Conservation (phyloP, 2,888 invertebrate genomes). For the Biston betularia region DNA sequence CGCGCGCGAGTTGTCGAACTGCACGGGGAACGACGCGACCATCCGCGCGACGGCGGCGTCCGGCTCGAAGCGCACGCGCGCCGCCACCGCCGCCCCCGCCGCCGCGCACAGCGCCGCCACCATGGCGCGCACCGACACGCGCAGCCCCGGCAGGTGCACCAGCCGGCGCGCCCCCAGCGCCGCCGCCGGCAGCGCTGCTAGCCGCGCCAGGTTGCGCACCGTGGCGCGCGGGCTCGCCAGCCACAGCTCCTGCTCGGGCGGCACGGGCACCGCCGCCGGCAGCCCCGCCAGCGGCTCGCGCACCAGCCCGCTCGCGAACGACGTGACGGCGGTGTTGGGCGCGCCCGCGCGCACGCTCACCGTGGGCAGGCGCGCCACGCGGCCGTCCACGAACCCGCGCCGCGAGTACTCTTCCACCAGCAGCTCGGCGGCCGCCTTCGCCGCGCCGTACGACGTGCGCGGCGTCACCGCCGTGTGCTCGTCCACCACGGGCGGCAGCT, state of each 20-base stretch:
- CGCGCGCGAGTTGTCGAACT: slow-evolving; percentile 66
- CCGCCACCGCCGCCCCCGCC: slow-evolving; percentile 62
- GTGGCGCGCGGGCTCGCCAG: slow-evolving; percentile 67
- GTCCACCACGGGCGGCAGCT: slow-evolving; percentile 58
- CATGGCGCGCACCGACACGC: slow-evolving; percentile 65
- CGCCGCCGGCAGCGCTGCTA: slow-evolving; percentile 56
- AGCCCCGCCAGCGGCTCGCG: slow-evolving; percentile 70
- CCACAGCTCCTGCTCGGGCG: slow-evolving; percentile 63
- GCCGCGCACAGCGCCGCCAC: slow-evolving; percentile 60
- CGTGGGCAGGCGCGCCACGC: slow-evolving; percentile 70
- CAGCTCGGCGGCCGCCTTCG: slow-evolving; percentile 74
- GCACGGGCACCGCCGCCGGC: slow-evolving; percentile 63
- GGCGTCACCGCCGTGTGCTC: slow-evolving; percentile 68
- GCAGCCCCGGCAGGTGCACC: slow-evolving; percentile 69
- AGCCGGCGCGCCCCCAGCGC: slow-evolving; percentile 62
- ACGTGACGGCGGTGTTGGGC: slow-evolving; percentile 75
- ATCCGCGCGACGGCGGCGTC: slow-evolving; percentile 63
- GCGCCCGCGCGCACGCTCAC: slow-evolving; percentile 73
- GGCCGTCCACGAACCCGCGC: slow-evolving; percentile 70
- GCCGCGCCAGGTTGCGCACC: slow-evolving; percentile 65
- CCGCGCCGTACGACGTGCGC: slow-evolving; percentile 72
- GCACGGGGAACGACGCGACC: slow-evolving; percentile 65
- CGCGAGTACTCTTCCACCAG: slow-evolving; percentile 73
- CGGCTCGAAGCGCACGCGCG: slow-evolving; percentile 58
- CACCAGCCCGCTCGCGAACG: slow-evolving; percentile 75